These are phyloP conservation scores for Tapirus indicus DNA, from an alignment of 2,797 vertebrate genomes.

Conservation along the genomic window DNA sequence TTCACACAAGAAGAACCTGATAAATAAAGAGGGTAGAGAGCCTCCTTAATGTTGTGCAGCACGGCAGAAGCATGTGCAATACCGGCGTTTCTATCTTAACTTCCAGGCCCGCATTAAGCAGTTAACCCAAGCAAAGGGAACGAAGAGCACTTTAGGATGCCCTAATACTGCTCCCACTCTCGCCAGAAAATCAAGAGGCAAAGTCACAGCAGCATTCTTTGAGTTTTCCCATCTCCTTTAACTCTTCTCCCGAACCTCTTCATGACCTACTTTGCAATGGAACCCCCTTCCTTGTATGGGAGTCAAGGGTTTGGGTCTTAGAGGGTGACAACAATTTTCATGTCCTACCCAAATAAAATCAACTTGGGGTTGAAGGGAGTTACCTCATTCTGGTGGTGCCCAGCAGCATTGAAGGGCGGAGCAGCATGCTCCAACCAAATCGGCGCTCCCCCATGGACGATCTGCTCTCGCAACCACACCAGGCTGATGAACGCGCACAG, in stretches of 20 bases:
- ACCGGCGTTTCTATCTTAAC: not conserved
- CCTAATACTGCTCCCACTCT: not conserved
- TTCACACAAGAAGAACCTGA: not conserved
- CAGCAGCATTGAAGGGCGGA: conserved; percentile 92
- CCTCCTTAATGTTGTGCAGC: not conserved
- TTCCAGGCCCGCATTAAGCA: not conserved
- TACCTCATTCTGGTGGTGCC: conserved; percentile 96
- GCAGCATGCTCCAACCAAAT: conserved; percentile 98
- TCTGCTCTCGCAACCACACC: conserved; percentile 99
- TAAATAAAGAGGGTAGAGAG: not conserved
- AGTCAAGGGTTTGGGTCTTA: not conserved
- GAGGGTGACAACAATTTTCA: not conserved
- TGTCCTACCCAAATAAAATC: not conserved
- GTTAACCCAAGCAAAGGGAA: not conserved
- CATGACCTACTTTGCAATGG: not conserved
- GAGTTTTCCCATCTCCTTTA: not conserved
- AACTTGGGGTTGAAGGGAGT: not conserved
- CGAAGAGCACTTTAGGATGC: not conserved
- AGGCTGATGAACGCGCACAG: conserved; percentile 99
- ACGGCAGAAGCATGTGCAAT: not conserved
- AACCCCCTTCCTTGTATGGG: not conserved
- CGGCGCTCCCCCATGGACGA: conserved; percentile 97
- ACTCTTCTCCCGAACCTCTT: not conserved
- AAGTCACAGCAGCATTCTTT: not conserved
- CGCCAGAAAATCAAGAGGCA: not conserved